phyloP scores from a whole-genome alignment of 2,888 invertebrate species.

The Thecophora atra region DNA sequence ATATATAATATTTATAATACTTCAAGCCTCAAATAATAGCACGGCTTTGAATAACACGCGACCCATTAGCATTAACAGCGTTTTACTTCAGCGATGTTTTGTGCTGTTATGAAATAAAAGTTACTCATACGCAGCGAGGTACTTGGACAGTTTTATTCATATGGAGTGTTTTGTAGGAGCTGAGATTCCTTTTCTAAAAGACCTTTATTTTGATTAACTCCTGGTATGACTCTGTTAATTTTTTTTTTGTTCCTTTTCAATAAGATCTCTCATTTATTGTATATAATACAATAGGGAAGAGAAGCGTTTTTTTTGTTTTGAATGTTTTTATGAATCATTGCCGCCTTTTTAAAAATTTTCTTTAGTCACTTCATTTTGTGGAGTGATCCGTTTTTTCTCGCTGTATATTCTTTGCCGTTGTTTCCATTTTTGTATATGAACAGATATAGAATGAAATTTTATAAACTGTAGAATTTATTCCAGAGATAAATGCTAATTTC shows the following conservation, averaged over 20 bases:
- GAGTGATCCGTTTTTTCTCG: background rate
- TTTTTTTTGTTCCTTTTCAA: too few relatives aligned
- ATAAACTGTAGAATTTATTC: conserved; percentile 31
- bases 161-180: background rate
- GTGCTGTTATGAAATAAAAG: background rate
- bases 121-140: background rate
- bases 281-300: too few relatives aligned
- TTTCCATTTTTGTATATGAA: background rate
- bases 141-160: background rate
- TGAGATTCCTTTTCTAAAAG: background rate
- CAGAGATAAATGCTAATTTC: conserved; percentile 38
- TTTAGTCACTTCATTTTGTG: too few relatives aligned
- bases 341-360: too few relatives aligned
- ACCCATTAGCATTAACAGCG: too few relatives aligned
- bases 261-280: too few relatives aligned
- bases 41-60: too few relatives aligned
- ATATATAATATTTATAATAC: too few relatives aligned
- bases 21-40: too few relatives aligned
- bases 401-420: background rate
- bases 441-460: conserved; percentile 13
- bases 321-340: too few relatives aligned
- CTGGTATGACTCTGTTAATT: background rate
- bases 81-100: too few relatives aligned
- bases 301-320: too few relatives aligned
- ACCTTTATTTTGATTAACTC: background rate